Evolutionary conservation across 2,113 vertebrate species (phyloP).

Genomic region (Ceyx cyanopectus): DNA sequence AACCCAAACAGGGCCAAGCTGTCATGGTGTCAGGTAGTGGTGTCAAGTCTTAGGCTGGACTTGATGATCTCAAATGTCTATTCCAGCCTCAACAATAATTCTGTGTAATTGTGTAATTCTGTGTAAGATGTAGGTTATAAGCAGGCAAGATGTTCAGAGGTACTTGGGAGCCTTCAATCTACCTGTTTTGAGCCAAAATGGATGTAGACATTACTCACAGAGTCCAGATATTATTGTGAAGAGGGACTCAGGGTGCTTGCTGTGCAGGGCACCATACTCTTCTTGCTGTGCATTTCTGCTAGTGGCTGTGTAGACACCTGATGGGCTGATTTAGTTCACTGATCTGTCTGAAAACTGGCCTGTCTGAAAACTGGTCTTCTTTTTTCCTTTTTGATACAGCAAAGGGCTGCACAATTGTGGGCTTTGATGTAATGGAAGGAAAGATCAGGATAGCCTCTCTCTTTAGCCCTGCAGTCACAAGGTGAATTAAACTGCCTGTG

Average conservation of each 20-base stretch:
- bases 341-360: neutral
- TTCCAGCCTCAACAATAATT: too few species aligned
- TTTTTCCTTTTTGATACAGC: neutral
- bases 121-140: neutral
- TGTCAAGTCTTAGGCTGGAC: too few species aligned
- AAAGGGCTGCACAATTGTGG: neutral
- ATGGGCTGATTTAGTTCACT: neutral
- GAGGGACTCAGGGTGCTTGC: neutral
- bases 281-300: neutral
- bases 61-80: too few species aligned
- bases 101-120: too few species aligned
- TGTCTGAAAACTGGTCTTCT: neutral
- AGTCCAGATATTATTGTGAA: neutral
- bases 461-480: neutral
- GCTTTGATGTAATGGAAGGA: neutral
- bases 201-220: neutral
- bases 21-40: too few species aligned
- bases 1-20: neutral
- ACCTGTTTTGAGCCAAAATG: neutral
- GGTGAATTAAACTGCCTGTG: neutral
- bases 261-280: neutral
- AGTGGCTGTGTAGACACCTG: neutral
- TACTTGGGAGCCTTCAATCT: neutral
- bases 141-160: neutral
- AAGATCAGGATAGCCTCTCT: neutral